Percentiles rank a stretch among this genome's conserved stretches.
These are phyloP conservation scores for Nilaparvata lugens DNA, from an alignment of 1,140 invertebrate genomes.

Conservation along the genomic window DNA sequence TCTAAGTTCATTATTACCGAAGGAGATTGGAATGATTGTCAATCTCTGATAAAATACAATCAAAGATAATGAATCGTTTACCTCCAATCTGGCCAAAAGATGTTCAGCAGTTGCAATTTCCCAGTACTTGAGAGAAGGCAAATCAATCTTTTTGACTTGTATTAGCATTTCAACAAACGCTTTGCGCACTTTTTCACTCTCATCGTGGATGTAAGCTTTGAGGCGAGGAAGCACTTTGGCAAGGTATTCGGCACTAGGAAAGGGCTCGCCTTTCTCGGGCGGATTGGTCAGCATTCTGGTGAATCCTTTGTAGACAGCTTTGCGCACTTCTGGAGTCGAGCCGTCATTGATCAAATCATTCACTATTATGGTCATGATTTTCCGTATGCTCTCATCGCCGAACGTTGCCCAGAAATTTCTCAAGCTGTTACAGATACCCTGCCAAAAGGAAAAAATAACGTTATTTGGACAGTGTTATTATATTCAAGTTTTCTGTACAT, in stretches of 20 bases:
- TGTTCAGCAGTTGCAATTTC: conserved; percentile 20
- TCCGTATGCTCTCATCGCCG: conserved; percentile 13
- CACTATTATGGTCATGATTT: conserved; percentile 16
- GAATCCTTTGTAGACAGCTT: conserved; percentile 22
- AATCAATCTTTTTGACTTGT: conserved; percentile 14
- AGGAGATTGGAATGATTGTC: too few relatives aligned
- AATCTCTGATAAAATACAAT: too few relatives aligned
- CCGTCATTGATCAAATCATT: conserved; percentile 19
- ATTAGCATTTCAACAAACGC: conserved; percentile 24
- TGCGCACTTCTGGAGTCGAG: conserved; percentile 14
- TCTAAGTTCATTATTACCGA: too few relatives aligned
- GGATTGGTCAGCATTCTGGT: conserved; percentile 12
- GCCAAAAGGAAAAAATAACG: too few relatives aligned
- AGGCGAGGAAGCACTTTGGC: conserved; percentile 17
- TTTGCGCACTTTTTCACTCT: conserved; percentile 22
- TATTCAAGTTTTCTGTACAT: too few relatives aligned
- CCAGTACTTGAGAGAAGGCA: conserved; percentile 12
- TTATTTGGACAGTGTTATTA: too few relatives aligned
- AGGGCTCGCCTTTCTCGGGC: background rate
- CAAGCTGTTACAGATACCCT: conserved; percentile 20
- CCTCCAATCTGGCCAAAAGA: conserved; percentile 20
- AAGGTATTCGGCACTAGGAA: conserved; percentile 5
- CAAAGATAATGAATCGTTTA: conserved; percentile 11
- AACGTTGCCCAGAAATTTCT: conserved; percentile 16
- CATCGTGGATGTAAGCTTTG: conserved; percentile 20